Base-by-base conservation (phyloP, 2,888 invertebrate species). In the Epirrhoe alternata region DNA sequence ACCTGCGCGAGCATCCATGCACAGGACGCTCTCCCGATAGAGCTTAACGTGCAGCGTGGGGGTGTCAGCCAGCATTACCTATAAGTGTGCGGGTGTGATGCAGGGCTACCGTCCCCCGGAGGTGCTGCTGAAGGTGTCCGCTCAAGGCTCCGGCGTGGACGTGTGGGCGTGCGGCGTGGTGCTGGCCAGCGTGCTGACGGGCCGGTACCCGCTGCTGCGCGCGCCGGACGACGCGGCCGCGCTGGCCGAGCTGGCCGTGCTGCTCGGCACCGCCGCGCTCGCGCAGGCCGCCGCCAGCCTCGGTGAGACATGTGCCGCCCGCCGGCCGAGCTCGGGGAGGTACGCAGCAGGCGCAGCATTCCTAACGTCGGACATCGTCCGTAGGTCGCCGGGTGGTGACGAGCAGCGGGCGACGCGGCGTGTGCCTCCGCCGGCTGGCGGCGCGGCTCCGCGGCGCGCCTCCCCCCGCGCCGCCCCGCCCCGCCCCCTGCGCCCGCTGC, bases 81-180 rank as follows among this genome's bases (percentile, higher is more conserved):
- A 24, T 24, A 3, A 24, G 24, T 24, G 24, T 24, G 52, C 16
- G 42, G 2, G 33, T 42, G 7, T 45, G 86, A 84, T 5, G 35
- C 49, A 64, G 68, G 66, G 56, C 17, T 58, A 55, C 45, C 63
- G 64, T 3, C 66, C 63, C 56, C 65, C 65, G 57, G 61, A 83
- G 81, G 97, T 97, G 76, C 87, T 97, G 74, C 92, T 98, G 35
- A 97, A 97, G 88, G 95, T 95, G 84, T 92, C 95, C n/a, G 92
- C 95, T 68, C 98, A 98, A 92, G 96, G 96, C 38, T 96, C 97
- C 78, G 97, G 97, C 69, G 97, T 98, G 73, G 98, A 98, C 90
- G 94, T 97, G 77, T 98, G 98, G 98, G 97, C 98, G 56, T 95
- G 95, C 51, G 98, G 98, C 65, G 96, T 98, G 57, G 97, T 98